Percentiles rank a stretch among this genome's conserved stretches.
These are phyloP conservation scores for Oedothorax gibbosus DNA, from an alignment of 1,140 invertebrate genomes.

Conservation along the genomic window DNA sequence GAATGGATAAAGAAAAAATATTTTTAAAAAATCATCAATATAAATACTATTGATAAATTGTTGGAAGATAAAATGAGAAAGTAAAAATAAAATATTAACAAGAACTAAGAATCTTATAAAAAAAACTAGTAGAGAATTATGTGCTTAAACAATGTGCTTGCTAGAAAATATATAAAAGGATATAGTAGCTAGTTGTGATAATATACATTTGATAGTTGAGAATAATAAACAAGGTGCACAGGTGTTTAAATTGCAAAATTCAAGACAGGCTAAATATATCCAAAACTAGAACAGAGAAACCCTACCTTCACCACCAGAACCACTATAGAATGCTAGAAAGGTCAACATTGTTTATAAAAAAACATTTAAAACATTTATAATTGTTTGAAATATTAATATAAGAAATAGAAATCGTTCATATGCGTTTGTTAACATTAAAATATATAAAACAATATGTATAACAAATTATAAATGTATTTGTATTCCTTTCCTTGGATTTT, in stretches of 20 bases:
- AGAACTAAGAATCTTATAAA: neutral
- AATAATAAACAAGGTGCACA: too few species aligned
- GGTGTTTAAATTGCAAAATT: too few species aligned
- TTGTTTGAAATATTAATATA: neutral
- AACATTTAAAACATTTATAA: too few species aligned
- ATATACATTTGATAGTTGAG: too few species aligned
- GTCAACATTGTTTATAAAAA: constrained; percentile 1
- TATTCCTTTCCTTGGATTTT: neutral
- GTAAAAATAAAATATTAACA: too few species aligned
- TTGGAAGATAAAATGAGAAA: too few species aligned
- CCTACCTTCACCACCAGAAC: constrained; percentile 37
- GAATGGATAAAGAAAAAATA: too few species aligned
- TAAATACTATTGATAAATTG: too few species aligned
- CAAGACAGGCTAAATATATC: too few species aligned
- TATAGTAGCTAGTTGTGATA: too few species aligned
- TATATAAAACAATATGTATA: neutral
- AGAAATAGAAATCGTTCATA: neutral
- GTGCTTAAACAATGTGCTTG: neutral
- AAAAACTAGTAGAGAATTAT: neutral
- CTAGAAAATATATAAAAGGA: neutral
- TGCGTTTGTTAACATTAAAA: neutral
- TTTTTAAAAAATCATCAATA: too few species aligned
- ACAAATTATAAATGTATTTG: too few species aligned
- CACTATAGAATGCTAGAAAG: constrained; percentile 38
- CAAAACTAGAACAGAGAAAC: neutral